phyloP scores from a whole-genome alignment of 2,888 invertebrate species.

The Drosophila siamana region DNA sequence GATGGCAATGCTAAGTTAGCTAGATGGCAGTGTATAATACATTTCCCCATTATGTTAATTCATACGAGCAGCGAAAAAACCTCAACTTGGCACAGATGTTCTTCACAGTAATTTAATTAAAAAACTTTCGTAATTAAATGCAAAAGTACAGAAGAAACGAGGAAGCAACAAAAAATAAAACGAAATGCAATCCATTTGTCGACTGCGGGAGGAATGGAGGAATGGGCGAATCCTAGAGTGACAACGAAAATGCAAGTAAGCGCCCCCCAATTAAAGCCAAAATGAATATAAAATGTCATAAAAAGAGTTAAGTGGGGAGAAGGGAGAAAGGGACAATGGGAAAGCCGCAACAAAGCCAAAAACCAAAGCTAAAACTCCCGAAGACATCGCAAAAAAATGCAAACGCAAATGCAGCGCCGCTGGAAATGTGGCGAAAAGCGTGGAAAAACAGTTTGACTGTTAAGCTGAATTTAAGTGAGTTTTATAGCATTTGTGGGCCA shows the following conservation, averaged over 20 bases:
- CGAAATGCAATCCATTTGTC: conserved; percentile 44
- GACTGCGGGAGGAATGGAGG: background rate
- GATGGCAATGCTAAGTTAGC: conserved; percentile 4
- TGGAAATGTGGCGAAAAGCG: conserved; percentile 28
- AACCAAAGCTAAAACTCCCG: conserved; percentile 41
- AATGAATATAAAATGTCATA: conserved; percentile 69
- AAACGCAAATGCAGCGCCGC: conserved; percentile 32
- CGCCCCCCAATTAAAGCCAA: conserved; percentile 75
- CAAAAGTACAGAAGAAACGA: conserved; percentile 54
- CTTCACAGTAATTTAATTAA: conserved; percentile 77
- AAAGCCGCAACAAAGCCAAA: conserved; percentile 50
- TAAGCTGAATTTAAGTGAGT: conserved; percentile 57
- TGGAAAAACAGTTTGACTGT: conserved; percentile 27
- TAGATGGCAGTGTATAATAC: conserved; percentile 21
- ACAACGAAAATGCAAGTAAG: conserved; percentile 79
- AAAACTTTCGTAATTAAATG: conserved; percentile 80
- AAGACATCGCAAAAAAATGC: conserved; percentile 39
- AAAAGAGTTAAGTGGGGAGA: conserved; percentile 22
- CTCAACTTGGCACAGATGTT: conserved; percentile 76
- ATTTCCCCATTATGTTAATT: conserved; percentile 38
- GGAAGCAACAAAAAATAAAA: conserved; percentile 36
- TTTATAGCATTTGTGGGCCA: conserved; percentile 17
- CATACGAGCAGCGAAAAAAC: conserved; percentile 47
- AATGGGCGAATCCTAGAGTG: conserved; percentile 60
- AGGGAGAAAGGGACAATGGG: conserved; percentile 4